phyloP scores from a whole-genome alignment of 2,113 vertebrate species.

The Megalops atlanticus region DNA sequence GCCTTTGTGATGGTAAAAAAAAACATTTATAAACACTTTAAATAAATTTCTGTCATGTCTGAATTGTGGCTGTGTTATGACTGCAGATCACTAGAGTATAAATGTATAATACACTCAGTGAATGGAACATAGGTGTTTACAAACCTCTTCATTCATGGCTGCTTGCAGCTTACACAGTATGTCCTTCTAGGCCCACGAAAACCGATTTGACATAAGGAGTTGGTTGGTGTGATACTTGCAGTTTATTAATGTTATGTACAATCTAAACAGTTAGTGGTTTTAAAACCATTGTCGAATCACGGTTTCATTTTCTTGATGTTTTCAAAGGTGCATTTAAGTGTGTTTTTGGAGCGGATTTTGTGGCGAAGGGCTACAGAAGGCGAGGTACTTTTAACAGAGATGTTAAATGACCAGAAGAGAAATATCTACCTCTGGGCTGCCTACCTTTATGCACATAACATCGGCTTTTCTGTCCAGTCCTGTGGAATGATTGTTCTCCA shows the following conservation, averaged over 20 bases:
- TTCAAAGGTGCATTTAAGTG: constrained; percentile 37
- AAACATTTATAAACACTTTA: constrained; percentile 67
- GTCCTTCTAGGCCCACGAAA: not conserved
- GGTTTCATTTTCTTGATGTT: constrained; percentile 30
- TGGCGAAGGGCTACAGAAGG: constrained; percentile 37
- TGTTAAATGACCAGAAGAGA: constrained; percentile 30
- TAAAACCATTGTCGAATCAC: constrained; percentile 12
- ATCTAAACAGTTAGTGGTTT: constrained; percentile 6
- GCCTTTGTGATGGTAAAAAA: constrained; percentile 69
- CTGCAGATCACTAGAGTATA: constrained; percentile 46
- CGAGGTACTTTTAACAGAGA: constrained; percentile 33
- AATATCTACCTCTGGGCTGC: constrained; percentile 47
- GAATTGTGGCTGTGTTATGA: constrained; percentile 68
- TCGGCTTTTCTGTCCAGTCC: not conserved
- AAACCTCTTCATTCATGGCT: not conserved
- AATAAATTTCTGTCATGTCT: constrained; percentile 69
- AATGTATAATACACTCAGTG: constrained; percentile 34
- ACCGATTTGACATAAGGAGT: constrained; percentile 16
- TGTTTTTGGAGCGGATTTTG: constrained; percentile 10
- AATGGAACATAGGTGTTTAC: constrained; percentile 19
- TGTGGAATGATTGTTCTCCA: not conserved
- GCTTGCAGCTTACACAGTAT: not conserved
- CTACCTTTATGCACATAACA: constrained; percentile 12
- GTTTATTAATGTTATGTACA: not conserved
- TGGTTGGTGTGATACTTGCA: not conserved